Percentiles rank a stretch among this genome's conserved stretches.
Conservation (phyloP, 2,888 invertebrate species). For the Linhomoeus sp. region DNA sequence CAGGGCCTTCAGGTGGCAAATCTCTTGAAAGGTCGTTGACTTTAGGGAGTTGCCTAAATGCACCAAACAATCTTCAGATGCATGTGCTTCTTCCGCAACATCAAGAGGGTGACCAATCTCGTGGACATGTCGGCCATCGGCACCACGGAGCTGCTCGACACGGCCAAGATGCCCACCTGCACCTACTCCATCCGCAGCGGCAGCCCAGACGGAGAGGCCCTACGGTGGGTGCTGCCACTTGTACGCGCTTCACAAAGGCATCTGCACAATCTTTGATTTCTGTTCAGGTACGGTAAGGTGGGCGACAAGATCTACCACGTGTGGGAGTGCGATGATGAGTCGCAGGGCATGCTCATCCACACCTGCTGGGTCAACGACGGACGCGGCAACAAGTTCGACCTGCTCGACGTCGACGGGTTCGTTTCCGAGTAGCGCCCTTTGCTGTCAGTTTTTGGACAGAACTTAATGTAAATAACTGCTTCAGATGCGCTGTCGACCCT, state of each 20-base stretch:
- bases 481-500: conserved; percentile 18
- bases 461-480: too few relatives aligned
- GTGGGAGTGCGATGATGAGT: conserved; percentile 19
- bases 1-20: neutral
- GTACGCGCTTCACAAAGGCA: too few relatives aligned
- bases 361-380: conserved; percentile 22
- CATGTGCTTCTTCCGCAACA: conserved; percentile 23
- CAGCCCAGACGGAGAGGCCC: conserved; percentile 14
- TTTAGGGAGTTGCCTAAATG: too few relatives aligned
- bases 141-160: conserved; percentile 18
- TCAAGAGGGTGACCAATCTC: conserved; percentile 17
- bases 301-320: conserved; percentile 22
- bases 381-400: conserved; percentile 16
- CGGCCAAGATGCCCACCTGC: conserved; percentile 17
- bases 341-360: conserved; percentile 18
- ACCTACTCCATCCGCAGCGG: conserved; percentile 14
- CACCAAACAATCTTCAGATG: too few relatives aligned
- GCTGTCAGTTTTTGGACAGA: too few relatives aligned
- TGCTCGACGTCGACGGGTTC: conserved; percentile 20
- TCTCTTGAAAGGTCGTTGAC: too few relatives aligned
- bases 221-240: conserved; percentile 5
- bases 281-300: conserved; percentile 13
- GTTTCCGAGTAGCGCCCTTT: too few relatives aligned
- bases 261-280: too few relatives aligned
- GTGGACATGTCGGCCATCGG: conserved; percentile 15